Base-by-base conservation (phyloP, 2,888 invertebrate genomes). In the Athetis lepigone region DNA sequence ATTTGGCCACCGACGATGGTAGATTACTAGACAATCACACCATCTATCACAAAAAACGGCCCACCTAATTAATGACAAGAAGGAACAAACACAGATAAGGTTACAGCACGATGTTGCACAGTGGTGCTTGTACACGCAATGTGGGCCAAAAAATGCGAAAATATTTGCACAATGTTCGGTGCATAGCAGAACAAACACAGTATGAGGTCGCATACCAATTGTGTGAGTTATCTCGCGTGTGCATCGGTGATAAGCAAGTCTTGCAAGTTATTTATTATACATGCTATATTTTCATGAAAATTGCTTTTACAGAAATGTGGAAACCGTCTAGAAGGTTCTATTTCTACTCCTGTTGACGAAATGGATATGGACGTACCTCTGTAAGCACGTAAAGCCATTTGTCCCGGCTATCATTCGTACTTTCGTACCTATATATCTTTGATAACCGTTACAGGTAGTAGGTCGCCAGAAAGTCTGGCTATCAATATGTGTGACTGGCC, bases 201-300 rank as follows among this genome's bases (percentile, higher is more conserved):
- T 72, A 69, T 73, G 71, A 75, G 84, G 86, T 81, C 83, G 63
- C 81, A 82, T 82, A 70, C 82, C 80, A 67, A 62, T 70, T 58
- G 62, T 64, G 57, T 81, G 72, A 73, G 70, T 77, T 64, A 74
- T 75, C 75, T 75, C 50, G 52, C 36, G 64, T 72, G 66, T 80
- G 71, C 75, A 76, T 73, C 75, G 37, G 39, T 46, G 49, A 70
- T 65, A 70, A 59, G 33, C 29, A 19, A 36, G 9, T 16, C 27
- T 58, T 43, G 29, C 51, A 55, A 23, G 8, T 27, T 29, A 68
- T 58, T 46, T 63, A 55, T 47, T 43, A 55, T 25, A 46, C 3
- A 52, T 52, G 37, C 18, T 36, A 39, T 46, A n/a, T 21, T 57
- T 64, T 49, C 25, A 50, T 56, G 9, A 46, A 13, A 33, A 9